Base-by-base conservation (phyloP, 2,113 vertebrate species). In the Leuciscus idus region DNA sequence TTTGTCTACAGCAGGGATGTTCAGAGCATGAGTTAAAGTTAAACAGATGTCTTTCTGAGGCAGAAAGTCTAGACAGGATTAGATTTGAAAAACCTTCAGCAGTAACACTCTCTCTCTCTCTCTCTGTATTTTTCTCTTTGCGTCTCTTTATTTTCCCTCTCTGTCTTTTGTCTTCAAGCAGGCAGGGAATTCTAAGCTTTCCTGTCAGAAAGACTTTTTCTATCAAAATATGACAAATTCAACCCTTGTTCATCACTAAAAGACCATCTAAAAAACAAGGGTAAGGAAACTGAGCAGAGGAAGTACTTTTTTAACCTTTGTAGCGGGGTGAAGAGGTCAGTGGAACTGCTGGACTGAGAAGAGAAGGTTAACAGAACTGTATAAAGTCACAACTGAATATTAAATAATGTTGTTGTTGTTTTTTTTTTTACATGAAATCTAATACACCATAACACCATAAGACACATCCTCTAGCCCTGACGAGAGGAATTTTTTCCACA, bases 51-150 rank as follows among this genome's bases (percentile, higher is more conserved):
- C 43, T 88, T 83, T 61, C 66, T 79, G 30, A 48, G n/a, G 52
- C 76, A 85, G 55, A 81, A 46, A 68, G 43, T 19, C 13, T 59
- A 59, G 83, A 39, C 73, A 85, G 79, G 87, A 88, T 83, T 83
- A 86, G 36, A 64, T 28, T 81, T 72, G 1, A 13, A 26, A 75
- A 84, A 30, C 33, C 55, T 66, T 64, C 12, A 76, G 70, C 48
- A 70, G 48, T 57, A 62, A 48, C 13, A 30, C 62, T 28, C 48
- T 66, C 5, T 39, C 39, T 43, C 6, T 62, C 43, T 12, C 11
- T 1, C 43, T 15, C 23, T 48, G 11, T 48, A 48, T 48, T 74
- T n/a, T 43, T 61, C 30, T 43, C 66, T 83, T 30, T 21, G 8
- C 4, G 26, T 39, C 78, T 83, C 33, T 62, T 61, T 70, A 74